A percentile compares a stretch with the other conserved stretches of the same genome.
Conservation (phyloP, 2,113 vertebrate species). For the Fregetta grallaria region DNA sequence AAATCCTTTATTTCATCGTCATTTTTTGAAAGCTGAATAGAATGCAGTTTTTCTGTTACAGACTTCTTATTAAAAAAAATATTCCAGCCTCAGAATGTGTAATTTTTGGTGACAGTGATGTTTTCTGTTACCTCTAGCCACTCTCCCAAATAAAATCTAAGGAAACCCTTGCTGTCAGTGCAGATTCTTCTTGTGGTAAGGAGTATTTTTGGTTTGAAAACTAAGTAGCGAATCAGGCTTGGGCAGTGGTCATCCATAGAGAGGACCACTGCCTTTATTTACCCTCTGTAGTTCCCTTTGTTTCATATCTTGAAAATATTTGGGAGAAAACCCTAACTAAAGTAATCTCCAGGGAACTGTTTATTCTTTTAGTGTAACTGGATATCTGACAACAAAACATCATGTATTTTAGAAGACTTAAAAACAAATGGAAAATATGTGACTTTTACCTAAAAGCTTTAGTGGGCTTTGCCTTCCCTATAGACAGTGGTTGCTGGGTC, state of each 20-base stretch:
- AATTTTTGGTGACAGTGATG: not conserved
- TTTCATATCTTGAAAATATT: not conserved
- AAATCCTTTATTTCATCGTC: not conserved
- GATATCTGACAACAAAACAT: not conserved
- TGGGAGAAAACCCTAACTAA: not conserved
- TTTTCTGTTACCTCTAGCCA: not conserved
- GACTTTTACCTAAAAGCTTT: not conserved
- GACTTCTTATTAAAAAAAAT: not conserved
- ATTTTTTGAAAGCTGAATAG: not conserved
- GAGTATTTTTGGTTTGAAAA: not conserved
- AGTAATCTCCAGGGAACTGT: not conserved
- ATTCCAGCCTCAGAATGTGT: not conserved
- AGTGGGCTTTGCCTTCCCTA: not conserved
- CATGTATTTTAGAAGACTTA: not conserved
- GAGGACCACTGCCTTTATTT: not conserved
- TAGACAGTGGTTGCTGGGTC: not conserved
- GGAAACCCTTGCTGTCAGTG: not conserved
- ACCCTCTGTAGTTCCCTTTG: not conserved
- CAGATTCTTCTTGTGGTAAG: not conserved
- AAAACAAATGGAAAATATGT: not conserved
- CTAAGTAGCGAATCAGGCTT: not conserved
- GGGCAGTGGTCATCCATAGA: not conserved
- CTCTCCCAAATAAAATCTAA: not conserved
- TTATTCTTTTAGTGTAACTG: not conserved
- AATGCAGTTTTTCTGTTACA: not conserved